These are phyloP conservation scores for Pachymerium ferrugineum DNA, from an alignment of 2,888 invertebrate genomes.

Conservation along the genomic window DNA sequence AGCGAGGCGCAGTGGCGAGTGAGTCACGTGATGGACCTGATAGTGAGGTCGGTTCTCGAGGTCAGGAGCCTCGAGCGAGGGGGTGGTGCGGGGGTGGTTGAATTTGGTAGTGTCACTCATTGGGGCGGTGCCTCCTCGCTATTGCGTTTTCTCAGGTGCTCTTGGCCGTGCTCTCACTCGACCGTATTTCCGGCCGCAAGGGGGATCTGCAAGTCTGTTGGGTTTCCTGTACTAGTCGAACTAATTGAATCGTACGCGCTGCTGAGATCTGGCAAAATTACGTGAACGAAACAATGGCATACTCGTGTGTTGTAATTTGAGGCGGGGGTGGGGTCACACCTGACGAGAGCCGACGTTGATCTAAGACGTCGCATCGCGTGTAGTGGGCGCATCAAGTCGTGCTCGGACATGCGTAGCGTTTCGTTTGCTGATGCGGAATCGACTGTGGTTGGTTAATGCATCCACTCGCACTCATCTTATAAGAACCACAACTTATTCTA, in stretches of 20 bases:
- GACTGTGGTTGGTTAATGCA: background rate
- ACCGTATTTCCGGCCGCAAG: background rate
- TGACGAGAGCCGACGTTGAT: background rate
- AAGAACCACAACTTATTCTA: background rate
- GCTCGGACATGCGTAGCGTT: background rate
- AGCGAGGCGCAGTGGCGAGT: background rate
- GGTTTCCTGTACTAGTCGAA: background rate
- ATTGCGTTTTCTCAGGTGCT: background rate
- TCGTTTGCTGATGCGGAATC: background rate
- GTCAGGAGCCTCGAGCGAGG: background rate
- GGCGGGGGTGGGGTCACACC: background rate
- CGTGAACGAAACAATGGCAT: background rate
- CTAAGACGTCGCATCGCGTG: background rate
- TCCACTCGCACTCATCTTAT: background rate
- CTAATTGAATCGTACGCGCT: background rate
- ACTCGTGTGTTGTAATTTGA: background rate
- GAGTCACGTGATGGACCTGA: background rate
- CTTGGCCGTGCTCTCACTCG: background rate
- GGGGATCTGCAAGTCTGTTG: background rate
- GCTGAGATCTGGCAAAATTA: background rate
- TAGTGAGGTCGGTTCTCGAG: background rate
- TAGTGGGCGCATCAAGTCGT: background rate
- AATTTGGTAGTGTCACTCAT: background rate
- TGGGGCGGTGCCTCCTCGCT: background rate
- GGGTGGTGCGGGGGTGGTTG: background rate